Conservation (phyloP, 2,797 vertebrate genomes). For the Alcedo quadribrachys region DNA sequence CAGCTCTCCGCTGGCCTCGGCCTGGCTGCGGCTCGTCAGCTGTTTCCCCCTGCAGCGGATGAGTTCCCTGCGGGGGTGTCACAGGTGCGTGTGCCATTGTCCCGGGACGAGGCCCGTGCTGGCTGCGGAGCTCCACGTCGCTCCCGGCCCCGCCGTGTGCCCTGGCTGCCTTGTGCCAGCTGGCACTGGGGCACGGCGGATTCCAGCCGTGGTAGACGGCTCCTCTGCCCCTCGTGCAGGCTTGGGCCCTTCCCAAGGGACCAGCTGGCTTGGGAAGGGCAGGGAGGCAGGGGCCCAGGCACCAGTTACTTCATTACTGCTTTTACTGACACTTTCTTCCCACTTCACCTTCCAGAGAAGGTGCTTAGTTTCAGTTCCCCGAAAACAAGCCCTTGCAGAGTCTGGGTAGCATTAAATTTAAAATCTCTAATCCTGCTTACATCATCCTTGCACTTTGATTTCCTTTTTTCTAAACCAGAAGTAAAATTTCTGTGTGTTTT, state of each 20-base stretch:
- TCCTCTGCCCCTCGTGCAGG: not conserved
- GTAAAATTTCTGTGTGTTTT: not conserved
- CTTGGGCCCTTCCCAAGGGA: not conserved
- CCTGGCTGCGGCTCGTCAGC: not conserved
- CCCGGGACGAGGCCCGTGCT: not conserved
- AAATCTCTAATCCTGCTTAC: accelerated
- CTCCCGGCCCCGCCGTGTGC: not conserved
- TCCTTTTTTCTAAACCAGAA: not conserved
- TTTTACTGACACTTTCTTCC: not conserved
- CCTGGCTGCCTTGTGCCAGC: not conserved
- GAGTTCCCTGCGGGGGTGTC: not conserved
- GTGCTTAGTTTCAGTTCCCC: not conserved
- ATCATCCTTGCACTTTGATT: accelerated
- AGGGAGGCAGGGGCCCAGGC: not conserved
- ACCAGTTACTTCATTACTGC: not conserved
- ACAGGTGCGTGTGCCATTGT: not conserved
- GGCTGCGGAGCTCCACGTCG: not conserved
- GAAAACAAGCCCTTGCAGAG: not conserved
- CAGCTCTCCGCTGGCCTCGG: not conserved
- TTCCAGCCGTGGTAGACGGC: not conserved
- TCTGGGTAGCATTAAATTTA: accelerated
- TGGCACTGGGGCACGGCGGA: not conserved
- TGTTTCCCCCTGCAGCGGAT: not conserved
- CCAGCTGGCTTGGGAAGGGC: not conserved
- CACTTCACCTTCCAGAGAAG: not conserved